These are phyloP conservation scores for Mustela nigripes DNA, from an alignment of 2,113 vertebrate species.

Conservation along the genomic window DNA sequence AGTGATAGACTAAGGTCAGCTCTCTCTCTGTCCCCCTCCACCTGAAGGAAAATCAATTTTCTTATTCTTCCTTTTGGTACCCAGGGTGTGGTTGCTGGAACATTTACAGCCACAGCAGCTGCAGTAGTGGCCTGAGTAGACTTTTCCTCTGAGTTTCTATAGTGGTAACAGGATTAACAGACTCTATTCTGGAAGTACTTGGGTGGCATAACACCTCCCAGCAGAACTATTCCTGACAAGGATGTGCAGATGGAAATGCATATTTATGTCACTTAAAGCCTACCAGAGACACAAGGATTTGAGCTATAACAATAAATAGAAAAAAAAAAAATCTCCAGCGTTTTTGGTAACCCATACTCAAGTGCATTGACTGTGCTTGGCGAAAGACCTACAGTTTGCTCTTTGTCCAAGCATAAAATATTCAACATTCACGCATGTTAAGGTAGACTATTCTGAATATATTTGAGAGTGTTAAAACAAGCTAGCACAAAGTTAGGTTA, in stretches of 20 bases:
- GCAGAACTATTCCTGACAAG: constrained; percentile 86
- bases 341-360: constrained; percentile 81
- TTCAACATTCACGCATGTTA: constrained; percentile 59
- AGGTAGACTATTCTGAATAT: constrained; percentile 71
- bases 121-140: constrained; percentile 82
- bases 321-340: constrained; percentile 77
- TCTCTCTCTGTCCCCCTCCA: background rate
- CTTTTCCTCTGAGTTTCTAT: constrained; percentile 82
- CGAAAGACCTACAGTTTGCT: constrained; percentile 75
- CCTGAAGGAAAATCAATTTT: constrained; percentile 12
- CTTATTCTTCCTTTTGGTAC: constrained; percentile 2
- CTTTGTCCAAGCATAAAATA: constrained; percentile 79
- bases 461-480: constrained; percentile 67
- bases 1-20: constrained; percentile 15
- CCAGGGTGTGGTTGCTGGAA: constrained; percentile 70
- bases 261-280: constrained; percentile 86
- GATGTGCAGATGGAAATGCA: constrained; percentile 86
- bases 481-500: constrained; percentile 52
- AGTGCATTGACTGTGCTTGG: constrained; percentile 76
- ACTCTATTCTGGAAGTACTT: constrained; percentile 85
- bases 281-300: constrained; percentile 85
- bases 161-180: constrained; percentile 85
- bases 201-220: constrained; percentile 85
- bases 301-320: constrained; percentile 85
- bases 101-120: constrained; percentile 71